phyloP scores from a whole-genome alignment of 2,797 vertebrate species.

The Manis pentadactyla region DNA sequence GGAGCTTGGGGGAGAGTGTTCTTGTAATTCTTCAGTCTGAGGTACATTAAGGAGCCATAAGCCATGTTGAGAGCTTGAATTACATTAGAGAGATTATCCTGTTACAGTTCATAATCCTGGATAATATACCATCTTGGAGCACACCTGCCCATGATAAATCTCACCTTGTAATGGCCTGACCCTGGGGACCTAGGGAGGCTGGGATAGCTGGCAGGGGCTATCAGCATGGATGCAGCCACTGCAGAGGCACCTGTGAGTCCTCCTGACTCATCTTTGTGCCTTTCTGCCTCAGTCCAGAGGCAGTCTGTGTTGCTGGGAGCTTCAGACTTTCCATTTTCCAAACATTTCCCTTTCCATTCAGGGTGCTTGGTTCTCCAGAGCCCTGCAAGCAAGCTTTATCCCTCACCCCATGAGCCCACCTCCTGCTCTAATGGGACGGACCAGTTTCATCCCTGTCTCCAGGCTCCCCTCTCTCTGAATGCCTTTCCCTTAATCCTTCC shows the following conservation, averaged over 20 bases:
- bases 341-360: too few relatives aligned
- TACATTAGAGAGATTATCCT: constrained; percentile 98
- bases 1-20: constrained; percentile 86
- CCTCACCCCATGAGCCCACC: background rate
- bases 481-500: background rate
- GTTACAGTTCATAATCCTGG: constrained; percentile 98
- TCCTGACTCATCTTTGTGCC: background rate
- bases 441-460: background rate
- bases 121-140: constrained; percentile 90
- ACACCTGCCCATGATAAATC: constrained; percentile 91
- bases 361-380: background rate
- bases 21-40: constrained; percentile 96
- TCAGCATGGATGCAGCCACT: background rate
- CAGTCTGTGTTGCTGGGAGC: background rate
- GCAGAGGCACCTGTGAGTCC: constrained; percentile 30
- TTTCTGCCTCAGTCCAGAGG: background rate
- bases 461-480: background rate
- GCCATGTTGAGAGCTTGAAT: constrained; percentile 96
- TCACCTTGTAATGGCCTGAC: constrained; percentile 88
- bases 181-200: constrained; percentile 78
- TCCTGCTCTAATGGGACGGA: fast-evolving
- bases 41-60: constrained; percentile 99
- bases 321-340: background rate
- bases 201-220: constrained; percentile 61
- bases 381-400: background rate